These are phyloP conservation scores for Nothocercus nigrocapillus DNA, from an alignment of 2,113 vertebrate genomes.

Conservation along the genomic window DNA sequence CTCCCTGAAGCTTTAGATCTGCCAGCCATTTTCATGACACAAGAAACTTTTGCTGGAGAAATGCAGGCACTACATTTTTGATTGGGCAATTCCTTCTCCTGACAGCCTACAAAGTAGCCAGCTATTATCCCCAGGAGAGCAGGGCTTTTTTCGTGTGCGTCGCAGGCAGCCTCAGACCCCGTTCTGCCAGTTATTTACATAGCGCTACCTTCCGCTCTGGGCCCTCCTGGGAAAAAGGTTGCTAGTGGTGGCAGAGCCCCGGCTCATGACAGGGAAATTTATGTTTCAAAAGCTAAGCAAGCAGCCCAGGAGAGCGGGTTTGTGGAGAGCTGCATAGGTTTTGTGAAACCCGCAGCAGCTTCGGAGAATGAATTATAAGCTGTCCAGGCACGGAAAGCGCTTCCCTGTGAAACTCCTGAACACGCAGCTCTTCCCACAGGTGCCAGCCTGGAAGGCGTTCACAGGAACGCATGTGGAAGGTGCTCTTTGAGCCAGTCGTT, in stretches of 20 bases:
- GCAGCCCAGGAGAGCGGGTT: neutral
- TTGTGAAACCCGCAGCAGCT: neutral
- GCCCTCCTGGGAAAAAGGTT: neutral
- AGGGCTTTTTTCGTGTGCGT: neutral
- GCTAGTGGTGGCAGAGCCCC: neutral
- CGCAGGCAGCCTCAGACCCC: neutral
- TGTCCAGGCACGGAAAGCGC: neutral
- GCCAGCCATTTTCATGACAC: conserved; percentile 43
- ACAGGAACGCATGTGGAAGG: neutral
- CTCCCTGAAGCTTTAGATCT: conserved; percentile 43
- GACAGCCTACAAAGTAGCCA: conserved; percentile 28
- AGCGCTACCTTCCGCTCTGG: neutral
- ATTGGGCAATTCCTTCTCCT: conserved; percentile 23
- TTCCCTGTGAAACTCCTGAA: conserved; percentile 1
- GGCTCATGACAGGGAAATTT: neutral
- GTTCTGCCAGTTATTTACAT: neutral
- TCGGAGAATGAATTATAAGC: neutral
- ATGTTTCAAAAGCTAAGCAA: neutral
- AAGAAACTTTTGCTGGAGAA: conserved; percentile 50
- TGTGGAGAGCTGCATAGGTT: neutral
- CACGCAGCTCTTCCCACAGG: neutral
- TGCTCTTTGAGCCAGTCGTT: neutral
- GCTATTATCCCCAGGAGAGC: neutral
- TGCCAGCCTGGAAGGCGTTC: neutral
- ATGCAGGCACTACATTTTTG: conserved; percentile 14